A percentile compares a stretch with the other conserved stretches of the same genome.
Conservation (phyloP, 2,113 vertebrate species). For the Poeciliopsis occidentalis region DNA sequence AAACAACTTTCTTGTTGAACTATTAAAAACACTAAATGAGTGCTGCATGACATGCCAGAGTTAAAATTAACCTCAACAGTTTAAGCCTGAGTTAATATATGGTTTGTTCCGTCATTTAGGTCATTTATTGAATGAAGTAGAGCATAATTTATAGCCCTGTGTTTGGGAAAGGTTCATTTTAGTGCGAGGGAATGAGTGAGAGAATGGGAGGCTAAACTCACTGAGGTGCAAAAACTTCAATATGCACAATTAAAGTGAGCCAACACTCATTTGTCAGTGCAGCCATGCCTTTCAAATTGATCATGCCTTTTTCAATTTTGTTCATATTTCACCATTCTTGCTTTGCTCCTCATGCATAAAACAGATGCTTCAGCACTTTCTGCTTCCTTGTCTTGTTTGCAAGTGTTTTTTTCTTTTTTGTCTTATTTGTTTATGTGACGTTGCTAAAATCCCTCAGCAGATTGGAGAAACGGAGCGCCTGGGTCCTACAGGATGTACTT, state of each 20-base stretch:
- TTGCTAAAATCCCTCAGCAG: constrained; percentile 49
- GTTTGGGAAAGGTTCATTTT: constrained; percentile 36
- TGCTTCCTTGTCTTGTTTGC: constrained; percentile 36
- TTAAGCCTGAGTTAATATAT: constrained; percentile 2
- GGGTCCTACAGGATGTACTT: constrained; percentile 29
- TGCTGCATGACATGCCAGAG: neutral
- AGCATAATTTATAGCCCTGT: neutral
- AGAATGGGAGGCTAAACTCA: constrained; percentile 68
- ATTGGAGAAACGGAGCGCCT: constrained; percentile 36
- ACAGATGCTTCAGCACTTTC: constrained; percentile 68
- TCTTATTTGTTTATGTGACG: constrained; percentile 40
- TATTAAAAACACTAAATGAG: constrained; percentile 1
- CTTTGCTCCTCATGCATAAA: constrained; percentile 32
- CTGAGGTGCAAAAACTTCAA: constrained; percentile 57
- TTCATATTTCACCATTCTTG: constrained; percentile 49
- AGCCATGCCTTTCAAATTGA: constrained; percentile 72
- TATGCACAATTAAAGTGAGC: constrained; percentile 72
- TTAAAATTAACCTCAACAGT: neutral
- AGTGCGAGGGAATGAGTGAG: constrained; percentile 40
- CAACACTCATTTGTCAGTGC: constrained; percentile 72
- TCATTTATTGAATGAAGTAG: neutral
- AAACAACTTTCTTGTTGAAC: neutral
- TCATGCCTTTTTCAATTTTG: constrained; percentile 46
- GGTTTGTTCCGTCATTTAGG: constrained; percentile 1
- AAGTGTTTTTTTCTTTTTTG: no score